A percentile compares a stretch with the other conserved stretches of the same genome.
Evolutionary conservation across 1,140 invertebrate species (phyloP).

Genomic region (Drosophila repletoides): DNA sequence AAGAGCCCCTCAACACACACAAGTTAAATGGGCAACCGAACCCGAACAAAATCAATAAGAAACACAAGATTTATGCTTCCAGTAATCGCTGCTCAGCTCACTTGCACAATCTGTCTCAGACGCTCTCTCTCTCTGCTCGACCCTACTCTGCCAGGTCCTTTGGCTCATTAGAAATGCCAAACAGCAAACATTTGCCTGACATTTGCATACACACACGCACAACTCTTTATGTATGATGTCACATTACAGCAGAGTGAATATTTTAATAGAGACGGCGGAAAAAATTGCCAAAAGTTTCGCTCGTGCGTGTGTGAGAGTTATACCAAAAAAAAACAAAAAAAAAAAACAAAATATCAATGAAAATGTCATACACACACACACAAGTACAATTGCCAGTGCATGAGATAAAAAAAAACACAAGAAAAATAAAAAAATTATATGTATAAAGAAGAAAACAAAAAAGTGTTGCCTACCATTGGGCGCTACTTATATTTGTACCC

Average conservation of each 20-base stretch:
- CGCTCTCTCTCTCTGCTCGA: not conserved
- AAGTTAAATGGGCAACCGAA: slow-evolving; percentile 14
- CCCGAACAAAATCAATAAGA: slow-evolving; percentile 60
- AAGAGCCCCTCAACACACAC: slow-evolving; percentile 61
- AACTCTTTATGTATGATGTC: slow-evolving; percentile 68
- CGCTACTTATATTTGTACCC: too few species aligned
- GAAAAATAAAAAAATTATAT: slow-evolving; percentile 2
- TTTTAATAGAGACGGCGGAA: slow-evolving; percentile 66
- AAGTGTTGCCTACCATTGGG: slow-evolving; percentile 62
- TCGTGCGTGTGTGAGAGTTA: too few species aligned
- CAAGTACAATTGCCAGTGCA: slow-evolving; percentile 47
- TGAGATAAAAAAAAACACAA: slow-evolving; percentile 53
- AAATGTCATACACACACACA: slow-evolving; percentile 73
- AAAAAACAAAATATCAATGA: slow-evolving; percentile 77
- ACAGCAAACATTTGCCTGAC: slow-evolving; percentile 72
- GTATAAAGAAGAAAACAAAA: slow-evolving; percentile 5
- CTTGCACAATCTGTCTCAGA: slow-evolving; percentile 35
- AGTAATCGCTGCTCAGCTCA: slow-evolving; percentile 74
- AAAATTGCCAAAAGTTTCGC: slow-evolving; percentile 73
- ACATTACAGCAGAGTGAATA: slow-evolving; percentile 77
- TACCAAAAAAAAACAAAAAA: too few species aligned
- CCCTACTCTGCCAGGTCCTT: not conserved
- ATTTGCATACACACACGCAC: slow-evolving; percentile 66
- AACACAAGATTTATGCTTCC: slow-evolving; percentile 67
- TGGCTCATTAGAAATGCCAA: slow-evolving; percentile 74